These are phyloP conservation scores for Sebastes taczanowskii DNA, from an alignment of 2,797 vertebrate species.

Conservation along the genomic window DNA sequence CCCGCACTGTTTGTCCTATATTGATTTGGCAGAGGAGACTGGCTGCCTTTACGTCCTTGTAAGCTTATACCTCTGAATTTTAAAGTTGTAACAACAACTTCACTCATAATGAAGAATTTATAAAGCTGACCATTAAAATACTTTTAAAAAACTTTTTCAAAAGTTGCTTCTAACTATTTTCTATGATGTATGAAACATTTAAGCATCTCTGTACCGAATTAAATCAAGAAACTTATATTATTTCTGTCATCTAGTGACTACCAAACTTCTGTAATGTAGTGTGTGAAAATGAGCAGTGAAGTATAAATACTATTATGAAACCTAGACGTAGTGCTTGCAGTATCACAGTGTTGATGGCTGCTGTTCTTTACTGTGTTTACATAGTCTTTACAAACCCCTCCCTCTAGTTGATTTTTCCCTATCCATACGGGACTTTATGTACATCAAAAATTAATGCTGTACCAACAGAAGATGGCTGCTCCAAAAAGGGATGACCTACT, in stretches of 20 bases:
- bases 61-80: not conserved
- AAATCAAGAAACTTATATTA: not conserved
- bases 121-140: not conserved
- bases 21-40: not conserved
- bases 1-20: not conserved
- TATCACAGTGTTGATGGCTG: conserved; percentile 34
- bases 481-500: conserved; percentile 82
- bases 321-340: not conserved
- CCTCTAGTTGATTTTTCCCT: conserved; percentile 64
- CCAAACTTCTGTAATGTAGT: not conserved
- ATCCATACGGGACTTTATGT: conserved; percentile 71
- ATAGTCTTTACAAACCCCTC: conserved; percentile 44
- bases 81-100: not conserved
- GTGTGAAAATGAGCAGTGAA: not conserved
- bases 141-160: not conserved
- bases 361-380: conserved; percentile 50
- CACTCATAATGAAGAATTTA: not conserved
- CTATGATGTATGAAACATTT: not conserved
- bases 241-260: not conserved
- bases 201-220: not conserved
- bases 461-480: conserved; percentile 79
- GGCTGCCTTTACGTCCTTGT: not conserved
- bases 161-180: not conserved
- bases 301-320: not conserved
- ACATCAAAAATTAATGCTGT: conserved; percentile 82